Evolutionary conservation across 2,113 vertebrate species (phyloP).

Genomic region (Odontophorus gujanensis): DNA sequence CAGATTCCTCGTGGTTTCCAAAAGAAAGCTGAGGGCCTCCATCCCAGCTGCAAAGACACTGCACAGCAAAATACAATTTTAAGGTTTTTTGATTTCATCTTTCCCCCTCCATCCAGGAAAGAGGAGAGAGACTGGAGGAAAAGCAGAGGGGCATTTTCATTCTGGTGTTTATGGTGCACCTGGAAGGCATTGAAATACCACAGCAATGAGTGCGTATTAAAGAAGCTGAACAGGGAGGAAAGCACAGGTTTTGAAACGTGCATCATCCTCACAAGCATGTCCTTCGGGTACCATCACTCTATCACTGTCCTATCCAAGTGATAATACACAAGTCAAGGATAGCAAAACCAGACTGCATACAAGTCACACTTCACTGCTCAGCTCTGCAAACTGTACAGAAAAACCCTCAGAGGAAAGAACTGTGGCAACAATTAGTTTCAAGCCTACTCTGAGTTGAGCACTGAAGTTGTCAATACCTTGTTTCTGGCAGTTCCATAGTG

Average conservation of each 20-base stretch:
- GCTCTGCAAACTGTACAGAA: not conserved
- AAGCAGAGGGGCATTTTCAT: not conserved
- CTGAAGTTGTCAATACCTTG: conserved; percentile 35
- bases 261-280: not conserved
- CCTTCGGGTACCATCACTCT: not conserved
- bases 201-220: not conserved
- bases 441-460: conserved; percentile 16
- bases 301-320: not conserved
- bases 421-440: not conserved
- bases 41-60: not conserved
- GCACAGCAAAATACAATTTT: not conserved
- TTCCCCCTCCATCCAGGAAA: not conserved
- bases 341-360: conserved; percentile 16
- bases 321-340: conserved; percentile 3
- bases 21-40: not conserved
- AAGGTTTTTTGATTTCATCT: not conserved
- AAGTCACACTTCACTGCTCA: conserved; percentile 58
- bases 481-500: conserved; percentile 15
- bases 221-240: not conserved
- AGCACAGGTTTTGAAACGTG: not conserved
- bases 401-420: conserved; percentile 44
- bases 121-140: not conserved
- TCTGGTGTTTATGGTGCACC: not conserved
- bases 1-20: not conserved
- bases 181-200: not conserved